A percentile compares a stretch with the other conserved stretches of the same genome.
Evolutionary conservation across 2,888 invertebrate genomes (phyloP).

Genomic region (Drosophila neotestacea): DNA sequence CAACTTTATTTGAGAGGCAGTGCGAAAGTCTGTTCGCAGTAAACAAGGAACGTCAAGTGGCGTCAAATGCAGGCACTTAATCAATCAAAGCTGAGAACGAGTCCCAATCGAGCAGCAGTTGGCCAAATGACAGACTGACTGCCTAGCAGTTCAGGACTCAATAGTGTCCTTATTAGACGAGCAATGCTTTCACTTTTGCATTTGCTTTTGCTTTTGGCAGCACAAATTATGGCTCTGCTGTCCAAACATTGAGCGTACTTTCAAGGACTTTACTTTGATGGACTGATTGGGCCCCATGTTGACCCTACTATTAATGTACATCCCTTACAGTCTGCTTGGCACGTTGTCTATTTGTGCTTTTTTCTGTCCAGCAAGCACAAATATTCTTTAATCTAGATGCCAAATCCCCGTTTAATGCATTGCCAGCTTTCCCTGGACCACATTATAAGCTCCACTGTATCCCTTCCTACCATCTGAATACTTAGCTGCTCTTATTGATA

Average conservation of each 20-base stretch:
- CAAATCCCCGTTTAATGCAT: slow-evolving; percentile 53
- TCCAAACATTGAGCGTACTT: slow-evolving; percentile 45
- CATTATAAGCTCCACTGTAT: slow-evolving; percentile 25
- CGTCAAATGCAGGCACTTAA: slow-evolving; percentile 77
- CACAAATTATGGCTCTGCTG: slow-evolving; percentile 68
- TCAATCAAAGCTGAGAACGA: slow-evolving; percentile 66
- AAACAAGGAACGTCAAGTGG: slow-evolving; percentile 56
- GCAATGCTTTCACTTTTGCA: slow-evolving; percentile 21
- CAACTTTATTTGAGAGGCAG: slow-evolving; percentile 60
- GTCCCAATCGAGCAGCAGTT: slow-evolving; percentile 23
- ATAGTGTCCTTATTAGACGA: slow-evolving; percentile 63
- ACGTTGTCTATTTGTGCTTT: slow-evolving; percentile 31
- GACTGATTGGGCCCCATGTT: slow-evolving; percentile 53
- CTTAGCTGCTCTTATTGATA: slow-evolving; percentile 31
- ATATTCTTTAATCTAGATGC: slow-evolving; percentile 14
- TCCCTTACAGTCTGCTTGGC: neutral
- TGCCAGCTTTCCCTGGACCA: slow-evolving; percentile 16
- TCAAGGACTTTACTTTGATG: slow-evolving; percentile 55
- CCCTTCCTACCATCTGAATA: slow-evolving; percentile 4
- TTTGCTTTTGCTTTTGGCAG: slow-evolving; percentile 67
- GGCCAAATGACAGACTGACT: slow-evolving; percentile 1
- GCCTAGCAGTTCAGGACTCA: slow-evolving; percentile 19
- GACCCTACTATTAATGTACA: slow-evolving; percentile 33
- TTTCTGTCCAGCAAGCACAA: slow-evolving; percentile 11
- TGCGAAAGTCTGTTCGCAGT: slow-evolving; percentile 30